phyloP scores from a whole-genome alignment of 2,113 vertebrate species.

The Rhinolophus sinicus region DNA sequence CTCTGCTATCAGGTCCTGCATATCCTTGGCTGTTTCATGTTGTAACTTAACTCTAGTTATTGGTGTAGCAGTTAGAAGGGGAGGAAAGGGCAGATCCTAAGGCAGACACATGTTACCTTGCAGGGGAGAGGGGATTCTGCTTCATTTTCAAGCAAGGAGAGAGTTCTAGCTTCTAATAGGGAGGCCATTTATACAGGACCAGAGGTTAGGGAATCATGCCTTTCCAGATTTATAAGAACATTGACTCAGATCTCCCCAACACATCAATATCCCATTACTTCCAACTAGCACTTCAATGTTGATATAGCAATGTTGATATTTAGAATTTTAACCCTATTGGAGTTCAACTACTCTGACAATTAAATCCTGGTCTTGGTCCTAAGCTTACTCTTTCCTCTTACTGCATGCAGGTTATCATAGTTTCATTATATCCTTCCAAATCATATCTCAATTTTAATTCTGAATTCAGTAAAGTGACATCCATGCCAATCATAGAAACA shows the following conservation, averaged over 20 bases:
- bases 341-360: not conserved
- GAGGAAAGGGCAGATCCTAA: not conserved
- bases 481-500: conserved; percentile 1
- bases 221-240: not conserved
- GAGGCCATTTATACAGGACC: not conserved
- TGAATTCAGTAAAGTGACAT: conserved; percentile 48
- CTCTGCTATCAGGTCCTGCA: not conserved
- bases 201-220: not conserved
- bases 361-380: not conserved
- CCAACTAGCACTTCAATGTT: not conserved
- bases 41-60: not conserved
- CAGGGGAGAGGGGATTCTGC: not conserved
- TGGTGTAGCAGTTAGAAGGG: not conserved
- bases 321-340: not conserved
- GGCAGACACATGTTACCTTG: not conserved
- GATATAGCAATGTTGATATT: not conserved
- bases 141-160: not conserved
- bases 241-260: not conserved
- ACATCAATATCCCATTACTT: not conserved
- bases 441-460: conserved; percentile 23
- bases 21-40: not conserved
- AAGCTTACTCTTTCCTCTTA: not conserved
- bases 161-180: not conserved
- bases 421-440: not conserved
- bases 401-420: not conserved